These are phyloP conservation scores for Sycon ciliatum DNA, from an alignment of 37 sponge, comb jelly and placozoan genomes.

Conservation along the genomic window DNA sequence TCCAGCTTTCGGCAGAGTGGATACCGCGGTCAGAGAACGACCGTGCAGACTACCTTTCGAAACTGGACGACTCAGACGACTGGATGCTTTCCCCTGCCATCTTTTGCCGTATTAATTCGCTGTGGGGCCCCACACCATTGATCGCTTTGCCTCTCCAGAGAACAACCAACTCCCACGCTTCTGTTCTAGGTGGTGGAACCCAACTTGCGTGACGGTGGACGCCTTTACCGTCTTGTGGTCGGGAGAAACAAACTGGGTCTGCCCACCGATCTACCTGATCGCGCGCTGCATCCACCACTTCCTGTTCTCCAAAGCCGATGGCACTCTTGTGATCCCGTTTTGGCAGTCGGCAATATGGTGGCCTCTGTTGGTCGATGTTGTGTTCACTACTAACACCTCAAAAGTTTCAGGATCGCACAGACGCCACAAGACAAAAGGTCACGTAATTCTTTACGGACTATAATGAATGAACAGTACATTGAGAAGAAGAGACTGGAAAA, in stretches of 20 bases:
- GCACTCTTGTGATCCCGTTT: conserved; percentile 24
- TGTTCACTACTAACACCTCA: too few relatives aligned
- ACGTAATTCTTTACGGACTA: too few relatives aligned
- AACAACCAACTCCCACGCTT: conserved; percentile 16
- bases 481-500: too few relatives aligned
- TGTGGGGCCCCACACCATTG: conserved; percentile 36
- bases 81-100: conserved; percentile 16
- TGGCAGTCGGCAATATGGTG: conserved; percentile 43
- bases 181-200: conserved; percentile 11
- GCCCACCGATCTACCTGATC: conserved; percentile 19
- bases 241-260: conserved; percentile 29
- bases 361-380: conserved; percentile 28
- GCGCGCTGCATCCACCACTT: conserved; percentile 21
- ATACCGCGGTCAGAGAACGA: conserved; percentile 24
- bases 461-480: too few relatives aligned
- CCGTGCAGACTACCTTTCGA: conserved; percentile 25
- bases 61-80: conserved; percentile 28
- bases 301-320: background rate
- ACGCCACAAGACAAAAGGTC: too few relatives aligned
- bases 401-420: too few relatives aligned
- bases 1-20: conserved; percentile 34
- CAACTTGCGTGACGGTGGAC: conserved; percentile 28
- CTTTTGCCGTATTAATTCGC: background rate
- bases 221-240: conserved; percentile 32
- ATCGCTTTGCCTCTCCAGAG: conserved; percentile 19